Evolutionary conservation across 1,140 invertebrate genomes (phyloP).

Genomic region (Protaetia brevitarsis): DNA sequence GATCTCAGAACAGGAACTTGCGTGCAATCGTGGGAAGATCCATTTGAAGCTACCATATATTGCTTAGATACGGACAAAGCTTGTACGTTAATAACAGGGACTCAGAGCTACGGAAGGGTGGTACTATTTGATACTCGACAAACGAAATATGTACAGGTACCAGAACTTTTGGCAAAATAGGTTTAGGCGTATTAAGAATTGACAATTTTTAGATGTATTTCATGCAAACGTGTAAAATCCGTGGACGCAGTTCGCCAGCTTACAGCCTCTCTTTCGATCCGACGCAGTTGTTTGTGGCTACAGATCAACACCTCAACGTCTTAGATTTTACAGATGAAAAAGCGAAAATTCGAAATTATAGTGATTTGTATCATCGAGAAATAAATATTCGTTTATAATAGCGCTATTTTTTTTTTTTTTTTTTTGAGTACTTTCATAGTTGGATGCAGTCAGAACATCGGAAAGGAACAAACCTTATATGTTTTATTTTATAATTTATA

Average conservation of each 20-base stretch:
- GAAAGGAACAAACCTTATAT: no score
- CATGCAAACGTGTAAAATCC: conserved; percentile 41
- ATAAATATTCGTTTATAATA: not conserved
- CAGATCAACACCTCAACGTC: conserved; percentile 58
- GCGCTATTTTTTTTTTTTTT: no score
- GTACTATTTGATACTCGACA: conserved; percentile 67
- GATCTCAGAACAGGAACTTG: conserved; percentile 58
- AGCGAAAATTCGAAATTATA: not conserved
- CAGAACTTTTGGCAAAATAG: not conserved
- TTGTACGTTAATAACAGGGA: conserved; percentile 61
- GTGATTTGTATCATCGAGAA: not conserved
- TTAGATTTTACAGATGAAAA: conserved; percentile 52
- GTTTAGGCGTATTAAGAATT: no score
- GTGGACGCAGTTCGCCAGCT: conserved; percentile 52
- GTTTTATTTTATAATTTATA: no score
- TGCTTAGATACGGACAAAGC: conserved; percentile 63
- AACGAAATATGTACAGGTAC: conserved; percentile 55
- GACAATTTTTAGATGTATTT: conserved; percentile 55
- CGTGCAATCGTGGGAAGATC: conserved; percentile 61
- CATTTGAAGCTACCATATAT: conserved; percentile 62
- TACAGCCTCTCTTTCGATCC: conserved; percentile 64
- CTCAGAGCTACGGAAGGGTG: conserved; percentile 59
- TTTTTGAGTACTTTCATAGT: not conserved
- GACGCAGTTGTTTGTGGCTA: conserved; percentile 58
- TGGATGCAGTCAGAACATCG: no score